Evolutionary conservation across 2,113 vertebrate species (phyloP), one percentile per base, ranked within the genome.

Genomic region (Phainopepla nitens): DNA sequence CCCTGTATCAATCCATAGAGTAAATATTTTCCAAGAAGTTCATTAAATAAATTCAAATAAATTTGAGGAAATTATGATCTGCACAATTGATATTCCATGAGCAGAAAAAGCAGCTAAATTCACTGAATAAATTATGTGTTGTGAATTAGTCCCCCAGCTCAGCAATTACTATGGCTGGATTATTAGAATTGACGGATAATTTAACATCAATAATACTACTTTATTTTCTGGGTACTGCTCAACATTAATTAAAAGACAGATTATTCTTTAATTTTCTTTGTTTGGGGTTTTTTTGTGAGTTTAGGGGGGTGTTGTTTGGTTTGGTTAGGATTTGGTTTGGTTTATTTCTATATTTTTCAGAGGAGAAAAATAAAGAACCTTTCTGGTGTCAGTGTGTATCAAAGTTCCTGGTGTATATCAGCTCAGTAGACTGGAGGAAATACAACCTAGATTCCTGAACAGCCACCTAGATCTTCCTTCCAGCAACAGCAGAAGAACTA

Each of bases 11-110:
- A 94, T 93, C 89, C 84, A 93, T 69, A 94, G 77, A 96, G 89
- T 90, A 94, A 96, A 96, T 90, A 96, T 97, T 95, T 96, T 92
- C 93, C 68, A 96, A 96, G 81, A 93, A 96, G 82, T 86, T 93
- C 85, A 83, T 76, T 81, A 60, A 89, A 70, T 68, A 96, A 91
- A 89, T 94, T 94, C 78, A 94, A 92, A 96, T 89, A 94, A 86
- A 97, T 89, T 92, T 97, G 88, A 89, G 49, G 47, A 96, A 97
- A 93, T 90, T 83, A 87, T 91, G 86, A 91, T 87, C 93, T 39
- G 10, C 84, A 84, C n/a, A 81, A 91, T 85, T 90, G 87, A 87
- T 91, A 96, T 91, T 95, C 89, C 51, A 80, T 36, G 54, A 94
- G 49, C 60, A 93, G 42, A 92, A 96, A 96, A 94, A 93, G 60